phyloP scores from a whole-genome alignment of 35 echinoderm and acorn worm genomes.

The Apostichopus californicus region DNA sequence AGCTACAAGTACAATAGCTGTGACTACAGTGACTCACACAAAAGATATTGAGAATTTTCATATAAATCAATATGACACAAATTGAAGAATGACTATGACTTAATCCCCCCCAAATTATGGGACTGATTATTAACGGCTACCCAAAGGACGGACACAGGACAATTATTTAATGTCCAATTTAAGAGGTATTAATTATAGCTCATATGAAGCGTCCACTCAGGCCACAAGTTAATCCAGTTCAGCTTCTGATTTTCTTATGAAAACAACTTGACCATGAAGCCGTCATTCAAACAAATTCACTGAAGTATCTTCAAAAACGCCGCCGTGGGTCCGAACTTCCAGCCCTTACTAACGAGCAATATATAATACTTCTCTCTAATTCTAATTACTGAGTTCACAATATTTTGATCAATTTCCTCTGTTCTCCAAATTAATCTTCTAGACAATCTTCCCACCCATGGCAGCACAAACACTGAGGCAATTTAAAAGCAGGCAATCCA shows the following conservation, averaged over 20 bases:
- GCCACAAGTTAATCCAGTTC: not conserved
- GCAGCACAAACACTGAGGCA: constrained; percentile 2
- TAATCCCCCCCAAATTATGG: not conserved
- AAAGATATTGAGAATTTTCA: not conserved
- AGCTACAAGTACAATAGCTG: not conserved
- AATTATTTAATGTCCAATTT: not conserved
- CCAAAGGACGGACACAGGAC: no score
- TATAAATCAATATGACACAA: not conserved
- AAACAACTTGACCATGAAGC: constrained; percentile 43
- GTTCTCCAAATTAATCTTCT: not conserved
- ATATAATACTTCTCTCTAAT: not conserved
- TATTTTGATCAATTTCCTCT: constrained; percentile 29
- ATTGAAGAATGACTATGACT: not conserved
- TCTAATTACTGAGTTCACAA: constrained; percentile 1
- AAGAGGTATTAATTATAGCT: not conserved
- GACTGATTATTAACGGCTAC: no score
- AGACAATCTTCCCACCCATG: constrained; percentile 9
- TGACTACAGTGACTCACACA: not conserved
- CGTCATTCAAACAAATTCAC: not conserved
- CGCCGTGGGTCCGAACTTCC: not conserved
- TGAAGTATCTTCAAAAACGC: not conserved
- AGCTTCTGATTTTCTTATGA: not conserved
- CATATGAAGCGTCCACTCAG: not conserved
- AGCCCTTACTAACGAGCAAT: not conserved
- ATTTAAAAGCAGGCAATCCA: not conserved